Evolutionary conservation across 2,888 invertebrate genomes (phyloP), one percentile per base, ranked within the genome.

Genomic region (Mongoloraphidia duomilia): DNA sequence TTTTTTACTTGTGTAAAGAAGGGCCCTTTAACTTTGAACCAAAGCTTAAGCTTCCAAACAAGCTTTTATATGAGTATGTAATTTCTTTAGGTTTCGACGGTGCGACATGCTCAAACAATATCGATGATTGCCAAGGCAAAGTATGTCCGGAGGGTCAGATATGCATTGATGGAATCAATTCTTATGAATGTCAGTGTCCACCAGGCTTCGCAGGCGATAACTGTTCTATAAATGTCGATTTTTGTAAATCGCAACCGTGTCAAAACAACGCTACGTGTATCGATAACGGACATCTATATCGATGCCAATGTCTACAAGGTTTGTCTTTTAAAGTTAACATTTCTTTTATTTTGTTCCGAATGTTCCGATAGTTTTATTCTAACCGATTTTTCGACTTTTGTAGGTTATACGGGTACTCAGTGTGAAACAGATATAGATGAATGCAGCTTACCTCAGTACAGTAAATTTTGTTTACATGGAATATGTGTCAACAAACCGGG

Each of bases 401-500:
- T 26, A 26, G 26, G 26, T 26, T 26, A 26, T 26, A 26, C 26
- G 63, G 76, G 75, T 33, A 54, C 59, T 43, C 55, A 62, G 41
- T 79, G 79, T 59, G 71, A 75, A 42, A 60, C 69, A 48, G 90
- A 91, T 61, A 73, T 89, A 12, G 79, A 91, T 61, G 91, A 91
- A 64, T 88, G 88, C 63, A 65, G 69, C 47, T 57, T 64, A 0
- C 61, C 65, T 35, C 71, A 72, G 42, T 69, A 69, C 41, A 72
- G 70, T 41, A 73, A 77, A 49, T 75, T 84, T 53, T 91, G 91
- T 64, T 82, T 84, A 58, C 73, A 86, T 59, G 91, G 91, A 26
- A 84, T 90, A 51, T 92, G 91, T 64, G 70, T 85, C 34, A 91
- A 91, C 63, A 76, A 68, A 9, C 69, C 74, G 13, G 89, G 89